Conservation (phyloP, 2,888 invertebrate species). For the Hemaris fuciformis region DNA sequence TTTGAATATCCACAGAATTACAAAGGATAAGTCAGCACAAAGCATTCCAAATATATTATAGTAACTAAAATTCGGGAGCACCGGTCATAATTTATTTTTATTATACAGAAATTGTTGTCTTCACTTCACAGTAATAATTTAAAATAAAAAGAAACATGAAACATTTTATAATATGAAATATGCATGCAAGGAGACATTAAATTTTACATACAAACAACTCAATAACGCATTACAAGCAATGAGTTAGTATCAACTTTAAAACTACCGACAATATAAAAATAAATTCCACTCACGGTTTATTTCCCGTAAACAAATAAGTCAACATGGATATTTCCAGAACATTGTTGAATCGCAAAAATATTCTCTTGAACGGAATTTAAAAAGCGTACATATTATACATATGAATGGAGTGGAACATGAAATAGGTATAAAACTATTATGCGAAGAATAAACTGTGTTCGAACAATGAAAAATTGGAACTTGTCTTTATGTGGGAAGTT, state of each 20-base stretch:
- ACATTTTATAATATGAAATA: background rate
- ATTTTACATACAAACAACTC: constrained; percentile 8
- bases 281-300: constrained; percentile 10
- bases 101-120: background rate
- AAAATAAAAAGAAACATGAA: background rate
- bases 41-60: background rate
- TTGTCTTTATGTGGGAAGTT: constrained; percentile 56
- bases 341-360: constrained; percentile 39
- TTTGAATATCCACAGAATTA: background rate
- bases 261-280: constrained; percentile 11
- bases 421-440: constrained; percentile 71
- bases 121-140: background rate
- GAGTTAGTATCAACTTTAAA: constrained; percentile 9
- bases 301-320: constrained; percentile 12
- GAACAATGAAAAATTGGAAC: constrained; percentile 52
- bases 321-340: constrained; percentile 24
- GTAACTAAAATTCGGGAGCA: background rate
- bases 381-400: constrained; percentile 49
- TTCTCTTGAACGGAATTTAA: constrained; percentile 47
- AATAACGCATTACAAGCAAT: constrained; percentile 12
- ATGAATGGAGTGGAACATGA: constrained; percentile 51
- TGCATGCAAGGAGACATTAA: background rate
- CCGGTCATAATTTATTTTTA: background rate
- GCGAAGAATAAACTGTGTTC: constrained; percentile 58
- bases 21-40: background rate